phyloP scores from a whole-genome alignment of 2,797 vertebrate species.

The Heteromormyrus szaboi region DNA sequence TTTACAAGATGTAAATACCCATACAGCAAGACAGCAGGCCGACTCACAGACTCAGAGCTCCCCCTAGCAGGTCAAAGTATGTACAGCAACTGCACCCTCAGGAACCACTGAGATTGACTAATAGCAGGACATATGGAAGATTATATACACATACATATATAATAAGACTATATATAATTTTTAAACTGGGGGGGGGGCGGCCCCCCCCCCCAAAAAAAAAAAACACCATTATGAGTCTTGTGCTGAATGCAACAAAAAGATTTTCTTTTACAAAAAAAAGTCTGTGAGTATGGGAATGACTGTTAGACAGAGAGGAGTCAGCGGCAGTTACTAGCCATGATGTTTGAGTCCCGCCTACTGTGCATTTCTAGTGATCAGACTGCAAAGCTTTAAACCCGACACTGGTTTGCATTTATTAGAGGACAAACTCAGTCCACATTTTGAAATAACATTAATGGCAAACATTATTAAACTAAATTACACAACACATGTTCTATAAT shows the following conservation, averaged over 20 bases:
- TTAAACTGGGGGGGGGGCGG: no score
- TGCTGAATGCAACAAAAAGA: neutral
- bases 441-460: neutral
- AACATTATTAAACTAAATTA: neutral
- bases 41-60: conserved; percentile 76
- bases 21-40: conserved; percentile 31
- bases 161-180: neutral
- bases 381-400: neutral
- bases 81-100: conserved; percentile 25
- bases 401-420: neutral
- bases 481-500: neutral
- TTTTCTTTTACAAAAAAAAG: neutral
- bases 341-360: neutral
- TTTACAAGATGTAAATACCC: conserved; percentile 40
- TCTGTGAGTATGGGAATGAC: neutral
- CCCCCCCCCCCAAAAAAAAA: neutral
- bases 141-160: neutral
- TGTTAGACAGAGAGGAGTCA: neutral
- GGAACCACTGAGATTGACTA: conserved; percentile 12
- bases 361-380: neutral
- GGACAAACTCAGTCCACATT: neutral
- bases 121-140: neutral
- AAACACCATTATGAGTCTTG: neutral
- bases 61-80: conserved; percentile 74
- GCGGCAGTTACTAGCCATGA: neutral